Evolutionary conservation across 2,797 vertebrate genomes (phyloP).

Genomic region (Serranus cabrilla): DNA sequence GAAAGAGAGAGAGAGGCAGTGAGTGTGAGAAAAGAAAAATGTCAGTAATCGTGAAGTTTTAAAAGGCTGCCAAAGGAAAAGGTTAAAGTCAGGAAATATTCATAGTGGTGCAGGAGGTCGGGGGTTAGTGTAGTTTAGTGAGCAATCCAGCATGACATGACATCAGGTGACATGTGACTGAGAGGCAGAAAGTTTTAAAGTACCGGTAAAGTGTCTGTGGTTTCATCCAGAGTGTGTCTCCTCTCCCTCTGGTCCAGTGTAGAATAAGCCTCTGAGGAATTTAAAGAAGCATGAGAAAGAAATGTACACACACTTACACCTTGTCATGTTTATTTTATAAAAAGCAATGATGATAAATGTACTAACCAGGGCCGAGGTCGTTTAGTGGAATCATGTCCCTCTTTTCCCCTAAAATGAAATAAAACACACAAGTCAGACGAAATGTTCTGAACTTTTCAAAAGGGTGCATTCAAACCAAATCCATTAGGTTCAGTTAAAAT

Average conservation of each 20-base stretch:
- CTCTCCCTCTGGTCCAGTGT: constrained; percentile 94
- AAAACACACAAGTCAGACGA: constrained; percentile 11
- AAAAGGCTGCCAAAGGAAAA: constrained; percentile 46
- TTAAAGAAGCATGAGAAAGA: background rate
- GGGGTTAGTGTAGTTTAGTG: constrained; percentile 63
- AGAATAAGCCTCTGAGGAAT: constrained; percentile 87
- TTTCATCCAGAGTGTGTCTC: constrained; percentile 93
- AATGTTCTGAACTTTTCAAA: background rate
- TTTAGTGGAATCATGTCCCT: constrained; percentile 97
- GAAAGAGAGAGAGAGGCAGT: constrained; percentile 76
- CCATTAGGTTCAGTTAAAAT: no score
- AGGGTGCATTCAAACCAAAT: no score
- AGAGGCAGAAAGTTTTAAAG: background rate
- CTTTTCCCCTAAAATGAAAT: constrained; percentile 85
- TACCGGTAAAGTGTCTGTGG: constrained; percentile 93
- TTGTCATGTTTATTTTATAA: background rate
- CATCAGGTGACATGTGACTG: constrained; percentile 8
- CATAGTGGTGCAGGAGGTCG: constrained; percentile 66
- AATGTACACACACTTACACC: background rate
- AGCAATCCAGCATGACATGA: constrained; percentile 13
- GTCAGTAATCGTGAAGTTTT: constrained; percentile 76
- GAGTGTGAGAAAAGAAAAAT: constrained; percentile 84
- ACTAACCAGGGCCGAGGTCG: constrained; percentile 92
- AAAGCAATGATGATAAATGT: background rate
- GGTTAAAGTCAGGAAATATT: constrained; percentile 57